Percentiles rank a stretch among this genome's conserved stretches.
These are phyloP conservation scores for Lasiommata megera DNA, from an alignment of 2,888 invertebrate genomes.

Conservation along the genomic window DNA sequence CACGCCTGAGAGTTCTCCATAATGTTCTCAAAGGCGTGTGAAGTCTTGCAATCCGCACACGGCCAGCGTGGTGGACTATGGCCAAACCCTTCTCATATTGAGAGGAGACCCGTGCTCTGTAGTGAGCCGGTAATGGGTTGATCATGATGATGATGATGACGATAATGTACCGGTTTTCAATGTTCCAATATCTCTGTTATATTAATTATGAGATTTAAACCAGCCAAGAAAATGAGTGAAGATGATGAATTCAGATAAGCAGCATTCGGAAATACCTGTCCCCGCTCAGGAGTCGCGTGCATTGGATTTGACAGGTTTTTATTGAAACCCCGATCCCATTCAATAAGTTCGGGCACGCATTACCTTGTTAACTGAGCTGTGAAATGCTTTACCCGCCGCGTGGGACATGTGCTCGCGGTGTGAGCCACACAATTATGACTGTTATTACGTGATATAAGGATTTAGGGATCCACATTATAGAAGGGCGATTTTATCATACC, in stretches of 20 bases:
- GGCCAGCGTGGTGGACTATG: too few species aligned
- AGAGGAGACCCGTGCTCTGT: too few species aligned
- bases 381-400: conserved; percentile 56
- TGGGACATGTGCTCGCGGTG: conserved; percentile 37
- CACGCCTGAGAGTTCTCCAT: too few species aligned
- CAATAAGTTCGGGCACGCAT: conserved; percentile 70
- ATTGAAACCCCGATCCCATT: conserved; percentile 72
- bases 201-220: too few species aligned
- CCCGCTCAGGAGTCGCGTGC: conserved; percentile 12
- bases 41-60: too few species aligned
- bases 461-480: background rate
- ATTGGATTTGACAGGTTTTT: conserved; percentile 73
- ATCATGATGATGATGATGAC: too few species aligned
- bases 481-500: too few species aligned
- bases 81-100: too few species aligned
- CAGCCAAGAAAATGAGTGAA: conserved; percentile 10
- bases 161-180: too few species aligned
- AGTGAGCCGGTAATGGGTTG: too few species aligned
- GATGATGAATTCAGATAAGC: conserved; percentile 21
- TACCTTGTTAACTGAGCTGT: conserved; percentile 62
- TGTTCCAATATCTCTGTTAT: too few species aligned
- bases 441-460: background rate
- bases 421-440: conserved; percentile 29
- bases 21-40: too few species aligned
- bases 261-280: conserved; percentile 21